phyloP scores from a whole-genome alignment of 2,797 vertebrate species.

The Crocodylus rhombifer region DNA sequence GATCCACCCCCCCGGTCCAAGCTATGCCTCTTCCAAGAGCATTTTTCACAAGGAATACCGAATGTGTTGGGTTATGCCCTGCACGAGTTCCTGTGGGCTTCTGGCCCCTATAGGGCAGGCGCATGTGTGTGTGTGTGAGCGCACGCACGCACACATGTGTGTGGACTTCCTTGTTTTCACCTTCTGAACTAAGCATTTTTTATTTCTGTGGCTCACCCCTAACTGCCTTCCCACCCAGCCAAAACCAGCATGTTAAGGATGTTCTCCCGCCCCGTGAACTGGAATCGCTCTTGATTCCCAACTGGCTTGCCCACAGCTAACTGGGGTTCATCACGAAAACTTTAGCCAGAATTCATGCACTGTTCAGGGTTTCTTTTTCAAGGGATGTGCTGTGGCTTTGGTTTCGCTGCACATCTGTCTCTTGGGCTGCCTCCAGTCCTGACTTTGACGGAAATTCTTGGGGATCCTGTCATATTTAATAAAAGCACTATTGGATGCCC shows the following conservation, averaged over 20 bases:
- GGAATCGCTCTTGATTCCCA: accelerated
- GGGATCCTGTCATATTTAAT: background rate
- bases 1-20: background rate
- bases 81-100: background rate
- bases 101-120: background rate
- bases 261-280: background rate
- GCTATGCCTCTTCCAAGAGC: background rate
- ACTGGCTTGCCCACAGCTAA: accelerated
- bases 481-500: background rate
- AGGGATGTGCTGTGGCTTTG: background rate
- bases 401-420: background rate
- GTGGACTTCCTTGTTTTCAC: accelerated
- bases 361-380: background rate
- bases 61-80: background rate
- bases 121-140: accelerated
- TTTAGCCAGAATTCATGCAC: accelerated
- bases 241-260: background rate
- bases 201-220: background rate
- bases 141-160: accelerated
- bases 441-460: background rate
- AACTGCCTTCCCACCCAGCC: background rate
- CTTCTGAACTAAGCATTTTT: background rate
- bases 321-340: accelerated
- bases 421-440: background rate
- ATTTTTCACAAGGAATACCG: background rate